Conservation (phyloP, 2,888 invertebrate genomes). For the Drosophila nr. perissopoda region DNA sequence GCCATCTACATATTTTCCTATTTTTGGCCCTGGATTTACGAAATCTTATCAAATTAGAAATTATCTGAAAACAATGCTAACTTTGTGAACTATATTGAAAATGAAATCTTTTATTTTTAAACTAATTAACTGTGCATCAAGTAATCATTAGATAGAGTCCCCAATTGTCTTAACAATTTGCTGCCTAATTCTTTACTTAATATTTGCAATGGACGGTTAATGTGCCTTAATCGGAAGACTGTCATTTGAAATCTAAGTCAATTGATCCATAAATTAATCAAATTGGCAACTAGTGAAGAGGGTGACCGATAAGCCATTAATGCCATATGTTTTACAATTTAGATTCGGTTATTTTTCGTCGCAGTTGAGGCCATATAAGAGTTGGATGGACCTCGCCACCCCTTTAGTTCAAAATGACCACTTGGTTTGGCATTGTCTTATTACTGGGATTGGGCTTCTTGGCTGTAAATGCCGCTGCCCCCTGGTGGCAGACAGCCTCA, state of each 20-base stretch:
- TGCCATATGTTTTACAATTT: conserved; percentile 33
- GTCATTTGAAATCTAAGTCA: conserved; percentile 7
- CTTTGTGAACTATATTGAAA: background rate
- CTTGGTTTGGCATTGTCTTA: conserved; percentile 56
- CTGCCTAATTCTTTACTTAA: background rate
- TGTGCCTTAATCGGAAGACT: background rate
- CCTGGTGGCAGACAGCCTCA: conserved; percentile 93
- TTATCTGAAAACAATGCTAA: background rate
- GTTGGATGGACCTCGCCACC: conserved; percentile 22
- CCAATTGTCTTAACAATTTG: background rate
- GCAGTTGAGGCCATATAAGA: conserved; percentile 50
- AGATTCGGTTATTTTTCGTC: conserved; percentile 25
- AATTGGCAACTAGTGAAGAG: conserved; percentile 8
- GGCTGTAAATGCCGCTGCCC: conserved; percentile 53
- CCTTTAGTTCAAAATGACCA: conserved; percentile 63
- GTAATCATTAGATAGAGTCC: background rate
- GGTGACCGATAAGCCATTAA: conserved; percentile 39
- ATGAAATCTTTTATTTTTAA: background rate
- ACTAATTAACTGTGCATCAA: background rate
- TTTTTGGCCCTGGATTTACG: too few species aligned
- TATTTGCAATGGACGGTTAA: background rate
- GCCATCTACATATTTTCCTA: background rate
- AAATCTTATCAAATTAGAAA: background rate
- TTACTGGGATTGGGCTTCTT: conserved; percentile 59
- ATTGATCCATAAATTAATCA: conserved; percentile 39